Evolutionary conservation across 2,888 invertebrate species (phyloP).

Genomic region (Flexamia atlantica): DNA sequence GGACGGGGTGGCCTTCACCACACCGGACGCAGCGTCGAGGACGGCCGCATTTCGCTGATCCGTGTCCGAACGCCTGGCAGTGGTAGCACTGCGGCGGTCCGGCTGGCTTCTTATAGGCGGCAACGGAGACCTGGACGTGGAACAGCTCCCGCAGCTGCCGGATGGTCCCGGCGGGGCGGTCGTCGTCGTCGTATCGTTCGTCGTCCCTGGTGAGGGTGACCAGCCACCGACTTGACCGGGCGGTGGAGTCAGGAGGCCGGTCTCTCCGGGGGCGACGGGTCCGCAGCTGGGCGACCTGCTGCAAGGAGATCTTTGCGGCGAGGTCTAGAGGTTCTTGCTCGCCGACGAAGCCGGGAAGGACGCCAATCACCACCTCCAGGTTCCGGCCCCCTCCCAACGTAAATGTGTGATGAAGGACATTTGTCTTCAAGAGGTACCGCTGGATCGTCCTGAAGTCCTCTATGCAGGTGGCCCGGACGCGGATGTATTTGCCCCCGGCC

Average conservation of each 20-base stretch:
- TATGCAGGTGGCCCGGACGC: neutral
- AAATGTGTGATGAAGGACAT: neutral
- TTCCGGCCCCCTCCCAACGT: neutral
- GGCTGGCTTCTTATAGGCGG: too few relatives aligned
- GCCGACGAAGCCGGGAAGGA: neutral
- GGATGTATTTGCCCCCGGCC: neutral
- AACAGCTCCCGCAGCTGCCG: too few relatives aligned
- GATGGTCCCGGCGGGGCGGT: neutral
- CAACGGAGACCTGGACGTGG: too few relatives aligned
- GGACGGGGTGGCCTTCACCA: too few relatives aligned
- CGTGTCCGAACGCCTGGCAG: too few relatives aligned
- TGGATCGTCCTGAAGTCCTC: neutral
- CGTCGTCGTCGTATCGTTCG: neutral
- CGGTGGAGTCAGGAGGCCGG: neutral
- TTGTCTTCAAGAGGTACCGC: neutral
- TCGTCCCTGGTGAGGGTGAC: neutral
- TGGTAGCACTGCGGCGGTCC: too few relatives aligned
- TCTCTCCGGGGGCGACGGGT: neutral
- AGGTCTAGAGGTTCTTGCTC: too few relatives aligned
- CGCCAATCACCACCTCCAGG: neutral
- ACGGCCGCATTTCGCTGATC: too few relatives aligned
- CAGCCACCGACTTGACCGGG: neutral
- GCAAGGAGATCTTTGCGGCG: too few relatives aligned
- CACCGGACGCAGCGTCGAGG: too few relatives aligned
- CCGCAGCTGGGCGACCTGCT: too few relatives aligned